Base-by-base conservation (phyloP, 2,888 invertebrate genomes). In the Acleris sparsana region DNA sequence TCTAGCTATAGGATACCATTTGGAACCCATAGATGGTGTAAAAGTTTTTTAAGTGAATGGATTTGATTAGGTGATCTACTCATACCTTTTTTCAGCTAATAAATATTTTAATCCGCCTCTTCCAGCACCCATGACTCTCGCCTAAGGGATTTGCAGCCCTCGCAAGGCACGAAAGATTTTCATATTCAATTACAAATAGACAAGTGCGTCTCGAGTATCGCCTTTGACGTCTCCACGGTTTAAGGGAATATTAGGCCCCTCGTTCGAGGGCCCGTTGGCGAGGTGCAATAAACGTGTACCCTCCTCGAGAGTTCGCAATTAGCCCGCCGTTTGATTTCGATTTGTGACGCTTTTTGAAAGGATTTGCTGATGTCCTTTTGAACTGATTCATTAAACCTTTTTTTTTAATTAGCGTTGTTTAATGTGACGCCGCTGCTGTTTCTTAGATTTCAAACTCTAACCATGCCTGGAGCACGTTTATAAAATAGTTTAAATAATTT, bases 141-240 rank as follows among this genome's bases (percentile, higher is more conserved):
- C 33, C 58, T 11, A 68, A 63, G 73, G 70, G 73, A 66, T 77
- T 77, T 71, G 77, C 79, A 73, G 67, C 77, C 79, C 83, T 78
- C 79, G 79, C 76, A 81, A 79, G 78, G 78, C 78, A 80, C 76
- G 77, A 87, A 88, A 89, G 88, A 88, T 91, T 91, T 92, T 92
- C 89, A 89, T 91, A 90, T 92, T 91, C 89, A 90, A 92, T 92
- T 92, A 90, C 89, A 91, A 90, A 92, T 87, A 91, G 87, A 91
- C 88, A 87, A 92, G 90, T 88, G 82, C 80, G 89, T 89, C 89
- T 90, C 87, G 75, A 90, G 89, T 77, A 80, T 82, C 76, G 78
- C 82, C 89, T 89, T 90, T 89, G 89, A 89, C 89, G 80, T 88
- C 84, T 86, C 83, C 80, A 84, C 86, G 85, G 83, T 80, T 85